Evolutionary conservation across 2,113 vertebrate genomes (phyloP).

Genomic region (Sterrhoptilus dennistouni): DNA sequence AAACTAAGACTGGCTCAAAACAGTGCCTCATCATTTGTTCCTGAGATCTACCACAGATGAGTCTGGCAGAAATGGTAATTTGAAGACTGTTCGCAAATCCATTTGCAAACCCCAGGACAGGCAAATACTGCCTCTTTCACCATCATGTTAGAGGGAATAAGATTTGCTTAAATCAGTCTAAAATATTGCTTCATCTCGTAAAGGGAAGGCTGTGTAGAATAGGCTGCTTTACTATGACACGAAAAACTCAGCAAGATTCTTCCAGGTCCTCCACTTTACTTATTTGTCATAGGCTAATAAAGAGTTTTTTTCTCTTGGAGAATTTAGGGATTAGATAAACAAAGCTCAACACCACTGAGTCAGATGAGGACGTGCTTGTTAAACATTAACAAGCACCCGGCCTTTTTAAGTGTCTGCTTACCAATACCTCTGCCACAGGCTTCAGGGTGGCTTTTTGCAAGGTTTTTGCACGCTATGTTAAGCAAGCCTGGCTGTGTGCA

Average conservation of each 20-base stretch:
- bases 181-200: not conserved
- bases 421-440: not conserved
- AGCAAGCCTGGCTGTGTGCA: not conserved
- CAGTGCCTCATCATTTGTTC: not conserved
- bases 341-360: slow-evolving; percentile 9
- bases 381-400: slow-evolving; percentile 49
- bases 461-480: rapidly evolving
- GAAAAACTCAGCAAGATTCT: not conserved
- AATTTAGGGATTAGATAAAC: slow-evolving; percentile 45
- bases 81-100: not conserved
- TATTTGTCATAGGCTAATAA: not conserved
- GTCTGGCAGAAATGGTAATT: not conserved
- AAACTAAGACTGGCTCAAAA: not conserved
- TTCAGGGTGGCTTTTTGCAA: not conserved
- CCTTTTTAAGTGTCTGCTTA: slow-evolving; percentile 18
- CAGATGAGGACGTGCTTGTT: slow-evolving; percentile 23
- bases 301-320: not conserved
- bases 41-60: not conserved
- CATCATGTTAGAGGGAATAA: not conserved
- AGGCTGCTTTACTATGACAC: not conserved
- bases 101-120: not conserved
- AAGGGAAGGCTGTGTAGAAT: not conserved
- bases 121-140: not conserved
- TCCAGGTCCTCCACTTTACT: not conserved
- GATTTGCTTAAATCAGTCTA: not conserved